A percentile compares a stretch with the other conserved stretches of the same genome.
Conservation (phyloP, 2,888 invertebrate species). For the Amiota mariae region DNA sequence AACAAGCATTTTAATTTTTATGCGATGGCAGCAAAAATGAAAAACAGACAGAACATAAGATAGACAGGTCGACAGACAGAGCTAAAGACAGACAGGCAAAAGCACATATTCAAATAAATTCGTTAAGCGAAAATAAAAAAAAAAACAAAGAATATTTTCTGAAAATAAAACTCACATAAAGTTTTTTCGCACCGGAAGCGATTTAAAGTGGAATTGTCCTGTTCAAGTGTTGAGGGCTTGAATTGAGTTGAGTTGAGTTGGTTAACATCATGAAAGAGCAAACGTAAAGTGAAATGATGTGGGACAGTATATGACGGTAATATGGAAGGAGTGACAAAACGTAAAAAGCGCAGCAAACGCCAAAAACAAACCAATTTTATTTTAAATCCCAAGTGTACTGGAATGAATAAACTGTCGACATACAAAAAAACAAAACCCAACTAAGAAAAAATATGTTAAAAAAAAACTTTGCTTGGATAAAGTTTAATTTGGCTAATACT, state of each 20-base stretch:
- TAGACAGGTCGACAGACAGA: background rate
- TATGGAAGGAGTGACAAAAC: background rate
- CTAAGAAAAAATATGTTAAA: constrained; percentile 49
- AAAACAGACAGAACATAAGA: constrained; percentile 51
- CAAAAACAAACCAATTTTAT: constrained; percentile 70
- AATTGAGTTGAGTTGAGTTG: constrained; percentile 42
- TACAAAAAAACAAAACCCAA: constrained; percentile 29
- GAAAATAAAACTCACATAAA: constrained; percentile 60
- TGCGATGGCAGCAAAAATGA: constrained; percentile 55
- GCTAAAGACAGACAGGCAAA: constrained; percentile 28
- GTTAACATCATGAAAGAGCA: background rate
- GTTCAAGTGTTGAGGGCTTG: constrained; percentile 37
- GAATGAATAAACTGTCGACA: constrained; percentile 6
- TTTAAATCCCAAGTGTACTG: constrained; percentile 62
- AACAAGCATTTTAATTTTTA: constrained; percentile 71
- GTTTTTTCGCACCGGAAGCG: constrained; percentile 50
- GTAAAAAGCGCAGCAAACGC: constrained; percentile 10
- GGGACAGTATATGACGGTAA: background rate
- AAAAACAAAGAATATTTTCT: constrained; percentile 47
- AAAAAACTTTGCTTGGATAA: constrained; percentile 61
- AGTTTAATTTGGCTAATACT: constrained; percentile 36
- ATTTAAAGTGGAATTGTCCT: constrained; percentile 18
- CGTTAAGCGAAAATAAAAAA: constrained; percentile 45
- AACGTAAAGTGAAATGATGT: background rate
- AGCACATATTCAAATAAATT: constrained; percentile 37